Evolutionary conservation across 2,888 invertebrate genomes (phyloP), one percentile per base, ranked within the genome.

Genomic region (Tuta absoluta): DNA sequence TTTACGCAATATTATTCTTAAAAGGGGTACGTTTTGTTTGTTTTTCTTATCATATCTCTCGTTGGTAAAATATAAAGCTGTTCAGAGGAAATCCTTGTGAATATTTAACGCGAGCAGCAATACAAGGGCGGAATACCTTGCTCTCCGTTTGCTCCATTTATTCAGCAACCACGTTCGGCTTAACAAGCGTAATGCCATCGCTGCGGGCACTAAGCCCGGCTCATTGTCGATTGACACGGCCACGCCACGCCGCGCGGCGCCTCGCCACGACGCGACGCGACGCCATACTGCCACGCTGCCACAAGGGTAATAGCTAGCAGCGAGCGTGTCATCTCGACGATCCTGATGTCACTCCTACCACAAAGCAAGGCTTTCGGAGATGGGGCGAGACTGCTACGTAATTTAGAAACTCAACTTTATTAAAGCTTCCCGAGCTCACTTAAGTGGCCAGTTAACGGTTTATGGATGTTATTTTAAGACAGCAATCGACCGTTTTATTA

Each of bases 171-270:
- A 7, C 28, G 33, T 19, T 45, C 48, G 33, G 61, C 61, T 61
- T 61, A 56, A 61, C 64, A 57, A 61, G 56, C 61, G 41, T 64
- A 61, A 62, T 62, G 48, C 60, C 60, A 41, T 48, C 60, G 28
- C 60, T 60, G 58, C 48, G 21, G 60, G 60, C 60, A 45, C 60
- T 60, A 62, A 48, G 62, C 62, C 48, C 28, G 49, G 51, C 62
- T 62, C 49, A 60, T 45, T 60, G 60, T 45, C 60, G 23, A 60
- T 60, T 60, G 60, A 60, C 60, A 23, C 37, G 58, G 45, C 41
- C 28, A 56, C 28, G 56, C 33, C 12, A 19, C 33, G 33, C 33
- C 8, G 33, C 33, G 4, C 33, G 8, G 4, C 33, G 33, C 33
- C 33, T 8, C 33, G 33, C 33, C 33, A 10, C 33, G 8, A 33